Evolutionary conservation across 2,888 invertebrate genomes (phyloP).

Genomic region (Gryllus longicercus): DNA sequence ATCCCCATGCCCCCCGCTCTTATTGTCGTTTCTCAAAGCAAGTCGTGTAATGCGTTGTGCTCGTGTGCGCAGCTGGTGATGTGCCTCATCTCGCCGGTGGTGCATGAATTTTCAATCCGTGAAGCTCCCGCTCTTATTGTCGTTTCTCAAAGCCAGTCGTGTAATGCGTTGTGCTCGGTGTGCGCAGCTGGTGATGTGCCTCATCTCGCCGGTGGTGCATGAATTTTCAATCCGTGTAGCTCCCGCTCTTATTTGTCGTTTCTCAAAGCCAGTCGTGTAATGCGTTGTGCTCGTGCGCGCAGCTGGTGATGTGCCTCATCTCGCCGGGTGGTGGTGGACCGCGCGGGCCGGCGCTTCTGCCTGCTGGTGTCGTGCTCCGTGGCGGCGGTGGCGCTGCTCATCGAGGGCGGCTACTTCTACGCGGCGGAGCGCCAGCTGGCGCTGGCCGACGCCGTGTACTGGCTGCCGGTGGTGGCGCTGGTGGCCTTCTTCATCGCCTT

Average conservation of each 20-base stretch:
- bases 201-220: too few species aligned
- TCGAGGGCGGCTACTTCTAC: background rate
- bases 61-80: background rate
- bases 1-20: too few species aligned
- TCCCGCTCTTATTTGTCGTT: too few species aligned
- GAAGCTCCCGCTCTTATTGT: too few species aligned
- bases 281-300: background rate
- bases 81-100: background rate
- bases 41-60: too few species aligned
- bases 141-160: too few species aligned
- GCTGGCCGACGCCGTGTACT: background rate
- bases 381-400: background rate
- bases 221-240: too few species aligned
- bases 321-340: background rate
- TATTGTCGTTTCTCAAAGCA: too few species aligned
- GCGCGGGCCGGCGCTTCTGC: background rate
- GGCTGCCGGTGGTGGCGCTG: background rate
- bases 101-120: background rate
- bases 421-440: background rate
- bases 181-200: too few species aligned
- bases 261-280: too few species aligned
- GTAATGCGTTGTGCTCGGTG: too few species aligned
- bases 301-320: background rate
- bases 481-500: background rate
- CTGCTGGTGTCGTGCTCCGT: background rate